A percentile compares a stretch with the other conserved stretches of the same genome.
phyloP scores from a whole-genome alignment of 2,113 vertebrate genomes.

The Sander lucioperca region DNA sequence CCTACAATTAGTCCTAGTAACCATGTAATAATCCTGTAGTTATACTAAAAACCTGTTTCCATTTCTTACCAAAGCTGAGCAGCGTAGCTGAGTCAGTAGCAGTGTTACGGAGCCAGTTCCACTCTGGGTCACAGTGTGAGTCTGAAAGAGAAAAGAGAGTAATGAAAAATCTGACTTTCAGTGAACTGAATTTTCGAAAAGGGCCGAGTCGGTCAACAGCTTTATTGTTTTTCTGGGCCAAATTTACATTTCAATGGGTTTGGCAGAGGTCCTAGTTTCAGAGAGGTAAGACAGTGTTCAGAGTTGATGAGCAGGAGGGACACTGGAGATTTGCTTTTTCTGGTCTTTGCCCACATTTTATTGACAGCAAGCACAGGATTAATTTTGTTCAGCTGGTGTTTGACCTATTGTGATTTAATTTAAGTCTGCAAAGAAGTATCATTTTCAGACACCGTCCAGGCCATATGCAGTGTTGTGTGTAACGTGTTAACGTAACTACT shows the following conservation, averaged over 20 bases:
- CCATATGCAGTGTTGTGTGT: background rate
- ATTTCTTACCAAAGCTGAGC: background rate
- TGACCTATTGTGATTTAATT: conserved; percentile 66
- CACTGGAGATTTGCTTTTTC: conserved; percentile 9
- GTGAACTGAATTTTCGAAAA: conserved; percentile 36
- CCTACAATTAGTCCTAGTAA: background rate
- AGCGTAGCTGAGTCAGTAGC: background rate
- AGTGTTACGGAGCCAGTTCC: background rate
- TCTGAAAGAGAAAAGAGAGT: conserved; percentile 15
- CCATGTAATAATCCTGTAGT: background rate
- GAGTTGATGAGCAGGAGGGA: conserved; percentile 9
- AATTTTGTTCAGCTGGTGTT: conserved; percentile 30
- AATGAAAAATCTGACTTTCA: conserved; percentile 46
- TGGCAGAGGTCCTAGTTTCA: conserved; percentile 43
- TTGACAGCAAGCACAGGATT: conserved; percentile 37
- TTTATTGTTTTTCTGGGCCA: conserved; percentile 49
- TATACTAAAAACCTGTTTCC: background rate
- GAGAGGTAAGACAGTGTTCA: conserved; percentile 28
- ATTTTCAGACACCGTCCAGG: conserved; percentile 7
- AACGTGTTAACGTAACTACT: too few species aligned
- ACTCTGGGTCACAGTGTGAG: conserved; percentile 4
- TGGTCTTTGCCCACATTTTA: conserved; percentile 34
- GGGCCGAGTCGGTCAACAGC: conserved; percentile 22
- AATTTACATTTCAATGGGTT: conserved; percentile 67
- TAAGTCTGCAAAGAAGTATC: conserved; percentile 26